A percentile compares a stretch with the other conserved stretches of the same genome.
phyloP scores from a whole-genome alignment of 2,113 vertebrate genomes.

The Corythaixoides concolor region DNA sequence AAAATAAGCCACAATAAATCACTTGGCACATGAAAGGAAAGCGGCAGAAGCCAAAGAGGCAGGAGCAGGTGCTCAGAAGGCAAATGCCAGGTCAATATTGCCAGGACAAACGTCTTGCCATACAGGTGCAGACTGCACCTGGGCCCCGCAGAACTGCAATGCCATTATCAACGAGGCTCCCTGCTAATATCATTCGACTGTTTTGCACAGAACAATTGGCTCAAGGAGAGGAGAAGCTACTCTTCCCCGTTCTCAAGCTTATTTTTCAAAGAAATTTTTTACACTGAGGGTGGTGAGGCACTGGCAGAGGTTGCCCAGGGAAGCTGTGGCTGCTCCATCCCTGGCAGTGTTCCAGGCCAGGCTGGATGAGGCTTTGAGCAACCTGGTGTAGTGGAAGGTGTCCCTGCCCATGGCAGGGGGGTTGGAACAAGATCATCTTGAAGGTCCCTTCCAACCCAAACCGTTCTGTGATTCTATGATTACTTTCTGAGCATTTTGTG shows the following conservation, averaged over 20 bases:
- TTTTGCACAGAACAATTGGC: neutral
- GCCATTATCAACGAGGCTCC: neutral
- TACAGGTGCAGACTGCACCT: neutral
- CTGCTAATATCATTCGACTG: neutral
- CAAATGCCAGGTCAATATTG: neutral
- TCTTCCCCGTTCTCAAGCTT: neutral
- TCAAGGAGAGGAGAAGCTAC: neutral
- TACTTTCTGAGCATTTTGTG: neutral
- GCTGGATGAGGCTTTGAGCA: too few species aligned
- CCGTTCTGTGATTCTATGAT: neutral
- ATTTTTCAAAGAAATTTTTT: neutral
- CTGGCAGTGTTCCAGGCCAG: too few species aligned
- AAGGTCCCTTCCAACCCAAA: too few species aligned
- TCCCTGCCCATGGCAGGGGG: too few species aligned
- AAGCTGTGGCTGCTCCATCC: too few species aligned
- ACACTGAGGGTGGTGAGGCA: too few species aligned
- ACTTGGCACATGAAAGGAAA: fast-evolving
- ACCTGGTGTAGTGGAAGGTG: too few species aligned
- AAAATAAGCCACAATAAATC: neutral
- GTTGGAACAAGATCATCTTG: too few species aligned
- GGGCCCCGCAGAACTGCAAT: neutral
- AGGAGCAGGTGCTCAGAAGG: neutral
- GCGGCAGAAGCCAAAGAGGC: neutral
- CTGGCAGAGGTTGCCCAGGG: too few species aligned
- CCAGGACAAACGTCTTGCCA: fast-evolving